Base-by-base conservation (phyloP, 2,888 invertebrate species). In the Sceliomorpha sp. region DNA sequence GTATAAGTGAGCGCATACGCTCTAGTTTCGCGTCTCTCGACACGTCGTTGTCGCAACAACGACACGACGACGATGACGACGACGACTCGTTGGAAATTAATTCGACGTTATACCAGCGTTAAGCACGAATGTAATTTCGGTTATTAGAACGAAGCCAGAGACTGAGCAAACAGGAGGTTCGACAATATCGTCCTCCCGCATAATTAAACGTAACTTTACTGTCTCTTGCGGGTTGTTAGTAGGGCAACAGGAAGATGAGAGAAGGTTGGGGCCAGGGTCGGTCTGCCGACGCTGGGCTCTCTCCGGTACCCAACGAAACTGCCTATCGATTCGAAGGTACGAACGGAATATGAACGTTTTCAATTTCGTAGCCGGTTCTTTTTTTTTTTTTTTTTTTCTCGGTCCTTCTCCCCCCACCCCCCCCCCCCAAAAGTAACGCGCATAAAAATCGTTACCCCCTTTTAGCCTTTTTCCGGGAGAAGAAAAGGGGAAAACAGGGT, bases 151-250 rank as follows among this genome's bases (percentile, higher is more conserved):
- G 55, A 44, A 44, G 17, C 36, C 14, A n/a, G 29, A 36, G 20
- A 45, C 34, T 56, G 36, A 45, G 55, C 37, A 37, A 56, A 45
- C 27, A 56, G 55, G 45, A 44, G 55, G 20, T 36, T 45, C 45
- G 45, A 45, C 37, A 56, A 36, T 56, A 45, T 56, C 29, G 37
- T 45, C 45, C 44, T 45, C 27, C 27, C 44, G 29, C 36, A 27
- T 56, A 45, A 56, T 56, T 56, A 56, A 36, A 45, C 55, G 31
- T 26, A 48, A 48, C 39, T 37, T 56, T 55, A 45, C 44, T 44
- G 45, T 29, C 45, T 45, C 55, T 44, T 45, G 51, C 32, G 20
- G 40, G 39, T 24, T 40, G 20, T 10, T n/a, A 42, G 27, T 24
- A 10, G 31, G 12, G 37, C 29, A 37, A 39, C 37, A 29, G 29